Evolutionary conservation across 53 echinoderm and acorn worm species (phyloP).

Genomic region (Echinarachnius parma): DNA sequence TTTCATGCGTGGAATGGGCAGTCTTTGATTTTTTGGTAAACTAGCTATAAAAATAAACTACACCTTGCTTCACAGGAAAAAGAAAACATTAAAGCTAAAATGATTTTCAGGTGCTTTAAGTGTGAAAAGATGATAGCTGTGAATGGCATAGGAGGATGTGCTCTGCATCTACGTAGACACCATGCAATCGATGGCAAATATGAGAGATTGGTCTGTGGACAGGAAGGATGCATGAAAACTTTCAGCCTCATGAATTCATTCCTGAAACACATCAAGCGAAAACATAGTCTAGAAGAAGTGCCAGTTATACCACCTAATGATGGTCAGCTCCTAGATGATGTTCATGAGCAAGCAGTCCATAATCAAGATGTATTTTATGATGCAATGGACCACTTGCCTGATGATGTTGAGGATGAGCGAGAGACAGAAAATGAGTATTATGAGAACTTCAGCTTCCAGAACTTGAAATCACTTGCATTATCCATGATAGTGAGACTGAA

Average conservation of each 20-base stretch:
- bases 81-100: too few species aligned
- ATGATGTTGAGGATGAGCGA: conserved; percentile 1
- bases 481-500: conserved; percentile 26
- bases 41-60: too few species aligned
- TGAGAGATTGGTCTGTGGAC: conserved; percentile 39
- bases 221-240: conserved; percentile 35
- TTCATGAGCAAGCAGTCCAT: neutral
- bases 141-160: conserved; percentile 13
- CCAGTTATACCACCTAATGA: neutral
- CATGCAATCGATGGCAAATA: conserved; percentile 21
- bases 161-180: conserved; percentile 28
- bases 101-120: neutral
- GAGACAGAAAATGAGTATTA: neutral
- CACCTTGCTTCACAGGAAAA: too few species aligned
- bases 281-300: neutral
- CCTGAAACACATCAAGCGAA: conserved; percentile 37
- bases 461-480: neutral
- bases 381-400: neutral
- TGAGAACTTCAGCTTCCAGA: neutral
- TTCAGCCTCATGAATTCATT: conserved; percentile 43
- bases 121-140: conserved; percentile 1
- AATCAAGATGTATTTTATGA: neutral
- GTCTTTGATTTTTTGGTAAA: too few species aligned
- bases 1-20: too few species aligned
- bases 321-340: neutral